These are phyloP conservation scores for Harpalus rubripes DNA, from an alignment of 2,888 invertebrate genomes.

Conservation along the genomic window DNA sequence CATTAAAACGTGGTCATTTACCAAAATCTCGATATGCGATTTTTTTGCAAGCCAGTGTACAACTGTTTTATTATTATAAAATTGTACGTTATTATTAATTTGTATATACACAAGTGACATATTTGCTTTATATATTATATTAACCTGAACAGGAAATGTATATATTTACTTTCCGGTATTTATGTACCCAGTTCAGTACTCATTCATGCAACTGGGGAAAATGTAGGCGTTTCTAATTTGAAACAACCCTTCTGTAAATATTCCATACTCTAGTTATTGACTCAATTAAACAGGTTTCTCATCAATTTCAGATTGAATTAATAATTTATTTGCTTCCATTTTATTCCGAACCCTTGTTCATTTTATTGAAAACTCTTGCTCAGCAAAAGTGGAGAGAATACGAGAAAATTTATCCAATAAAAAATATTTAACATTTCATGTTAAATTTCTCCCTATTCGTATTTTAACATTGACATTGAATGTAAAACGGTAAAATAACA, in stretches of 20 bases:
- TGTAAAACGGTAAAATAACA: no score
- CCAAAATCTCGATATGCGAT: no score
- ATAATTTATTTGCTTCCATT: slow-evolving; percentile 34
- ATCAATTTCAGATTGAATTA: slow-evolving; percentile 34
- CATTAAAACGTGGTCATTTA: no score
- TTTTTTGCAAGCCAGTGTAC: no score
- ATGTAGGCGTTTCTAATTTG: slow-evolving; percentile 6
- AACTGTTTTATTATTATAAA: no score
- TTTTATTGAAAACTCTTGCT: slow-evolving; percentile 7
- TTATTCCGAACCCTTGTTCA: slow-evolving; percentile 10
- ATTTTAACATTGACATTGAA: not conserved
- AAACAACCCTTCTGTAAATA: slow-evolving; percentile 22
- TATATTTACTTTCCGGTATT: no score
- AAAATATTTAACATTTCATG: not conserved
- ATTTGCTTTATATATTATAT: no score
- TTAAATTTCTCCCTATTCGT: not conserved
- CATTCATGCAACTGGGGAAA: not conserved
- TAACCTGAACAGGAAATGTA: no score
- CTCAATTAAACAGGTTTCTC: slow-evolving; percentile 34
- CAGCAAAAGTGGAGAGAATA: not conserved
- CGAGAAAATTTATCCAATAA: not conserved
- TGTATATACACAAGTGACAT: no score
- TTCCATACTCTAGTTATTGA: slow-evolving; percentile 22
- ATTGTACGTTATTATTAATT: no score
- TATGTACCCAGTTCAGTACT: not conserved